phyloP scores from a whole-genome alignment of 92 coral and sea anemone genomes.

The Phenganax marumi region DNA sequence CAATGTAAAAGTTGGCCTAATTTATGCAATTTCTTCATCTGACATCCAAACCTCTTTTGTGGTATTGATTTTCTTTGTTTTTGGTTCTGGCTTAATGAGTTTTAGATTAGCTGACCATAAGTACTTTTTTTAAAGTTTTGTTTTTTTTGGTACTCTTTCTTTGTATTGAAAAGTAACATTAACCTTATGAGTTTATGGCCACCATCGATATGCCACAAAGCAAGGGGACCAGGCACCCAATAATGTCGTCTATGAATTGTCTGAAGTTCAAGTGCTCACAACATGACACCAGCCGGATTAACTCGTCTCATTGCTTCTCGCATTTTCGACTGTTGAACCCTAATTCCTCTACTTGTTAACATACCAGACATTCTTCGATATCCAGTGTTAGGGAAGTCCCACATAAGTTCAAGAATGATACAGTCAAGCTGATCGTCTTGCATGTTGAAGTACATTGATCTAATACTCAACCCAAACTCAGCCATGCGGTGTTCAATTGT shows the following conservation, averaged over 20 bases:
- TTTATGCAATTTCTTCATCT: no score
- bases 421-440: constrained; percentile 39
- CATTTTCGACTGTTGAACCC: constrained; percentile 50
- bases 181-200: constrained; percentile 60
- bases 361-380: constrained; percentile 53
- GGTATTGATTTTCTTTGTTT: no score
- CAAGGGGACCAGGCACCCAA: constrained; percentile 54
- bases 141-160: no score
- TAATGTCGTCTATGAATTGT: constrained; percentile 48
- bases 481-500: constrained; percentile 48
- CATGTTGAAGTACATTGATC: constrained; percentile 18
- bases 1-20: no score
- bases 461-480: constrained; percentile 44
- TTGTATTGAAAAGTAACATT: no score
- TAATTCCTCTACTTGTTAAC: constrained; percentile 45
- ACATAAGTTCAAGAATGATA: constrained; percentile 31
- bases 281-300: constrained; percentile 42
- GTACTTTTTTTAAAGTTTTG: no score
- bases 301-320: constrained; percentile 51
- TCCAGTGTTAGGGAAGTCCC: constrained; percentile 53
- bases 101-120: no score
- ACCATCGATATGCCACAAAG: constrained; percentile 56
- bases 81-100: no score
- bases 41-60: no score
- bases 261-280: constrained; percentile 47